phyloP scores from a whole-genome alignment of 1,140 invertebrate species.

The Heliconius hewitsoni region DNA sequence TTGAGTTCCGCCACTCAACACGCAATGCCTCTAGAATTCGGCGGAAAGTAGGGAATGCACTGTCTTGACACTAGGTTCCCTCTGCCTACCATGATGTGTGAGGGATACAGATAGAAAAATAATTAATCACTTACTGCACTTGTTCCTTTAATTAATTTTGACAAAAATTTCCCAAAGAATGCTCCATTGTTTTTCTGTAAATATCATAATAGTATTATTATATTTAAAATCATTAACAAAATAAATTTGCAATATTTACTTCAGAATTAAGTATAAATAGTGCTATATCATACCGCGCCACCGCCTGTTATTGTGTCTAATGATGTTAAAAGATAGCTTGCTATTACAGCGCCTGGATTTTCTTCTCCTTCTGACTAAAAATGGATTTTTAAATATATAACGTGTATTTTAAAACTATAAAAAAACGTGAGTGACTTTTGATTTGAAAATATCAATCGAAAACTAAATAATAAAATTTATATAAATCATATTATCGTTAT shows the following conservation, averaged over 20 bases:
- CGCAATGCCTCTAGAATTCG: too few relatives aligned
- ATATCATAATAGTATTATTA: not conserved
- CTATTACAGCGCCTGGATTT: slow-evolving; percentile 67
- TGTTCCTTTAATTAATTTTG: slow-evolving; percentile 66
- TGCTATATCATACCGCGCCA: slow-evolving; percentile 59
- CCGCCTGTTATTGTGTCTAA: slow-evolving; percentile 70
- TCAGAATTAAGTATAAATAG: not conserved
- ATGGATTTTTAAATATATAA: slow-evolving; percentile 20
- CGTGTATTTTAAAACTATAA: not conserved
- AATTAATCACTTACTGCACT: slow-evolving; percentile 60
- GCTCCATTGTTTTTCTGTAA: slow-evolving; percentile 76
- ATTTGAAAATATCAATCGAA: not conserved
- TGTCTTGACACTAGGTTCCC: too few relatives aligned
- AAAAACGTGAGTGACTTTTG: not conserved
- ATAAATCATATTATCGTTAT: not conserved
- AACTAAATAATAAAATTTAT: not conserved
- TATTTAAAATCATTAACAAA: slow-evolving; percentile 4
- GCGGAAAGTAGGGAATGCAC: too few relatives aligned
- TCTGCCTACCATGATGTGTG: too few relatives aligned
- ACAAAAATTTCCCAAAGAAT: slow-evolving; percentile 72
- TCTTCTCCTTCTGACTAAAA: slow-evolving; percentile 68
- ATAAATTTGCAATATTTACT: slow-evolving; percentile 11
- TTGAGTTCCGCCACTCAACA: too few relatives aligned
- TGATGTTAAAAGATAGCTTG: slow-evolving; percentile 68
- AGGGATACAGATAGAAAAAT: not conserved